Conservation (phyloP, 1,140 invertebrate species). For the Lineus longissimus region DNA sequence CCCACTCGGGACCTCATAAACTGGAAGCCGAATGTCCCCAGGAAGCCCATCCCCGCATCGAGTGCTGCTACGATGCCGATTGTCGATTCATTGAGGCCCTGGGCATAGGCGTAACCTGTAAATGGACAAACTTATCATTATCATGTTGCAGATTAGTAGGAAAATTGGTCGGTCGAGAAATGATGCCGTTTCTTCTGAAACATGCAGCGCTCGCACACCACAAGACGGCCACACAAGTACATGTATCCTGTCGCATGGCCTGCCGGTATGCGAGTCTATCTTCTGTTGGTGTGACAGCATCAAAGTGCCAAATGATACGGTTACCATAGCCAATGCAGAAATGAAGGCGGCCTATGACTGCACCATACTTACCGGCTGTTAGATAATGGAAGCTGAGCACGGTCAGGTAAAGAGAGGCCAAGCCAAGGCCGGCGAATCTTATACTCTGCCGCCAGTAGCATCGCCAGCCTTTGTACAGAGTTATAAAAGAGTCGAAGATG, state of each 20-base stretch:
- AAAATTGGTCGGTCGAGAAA: neutral
- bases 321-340: no score
- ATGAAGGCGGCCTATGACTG: no score
- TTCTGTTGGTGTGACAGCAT: no score
- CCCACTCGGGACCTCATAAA: slow-evolving; percentile 47
- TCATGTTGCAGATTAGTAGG: neutral
- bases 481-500: slow-evolving; percentile 13
- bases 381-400: slow-evolving; percentile 60
- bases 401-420: slow-evolving; percentile 60
- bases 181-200: neutral
- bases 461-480: slow-evolving; percentile 46
- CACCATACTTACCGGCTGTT: slow-evolving; percentile 56
- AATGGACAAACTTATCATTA: neutral
- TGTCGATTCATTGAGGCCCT: slow-evolving; percentile 53
- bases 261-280: no score
- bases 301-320: no score
- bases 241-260: neutral
- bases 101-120: slow-evolving; percentile 54
- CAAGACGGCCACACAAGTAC: neutral
- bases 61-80: slow-evolving; percentile 52
- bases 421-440: slow-evolving; percentile 54
- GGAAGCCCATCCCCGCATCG: slow-evolving; percentile 55
- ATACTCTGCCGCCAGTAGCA: slow-evolving; percentile 52
- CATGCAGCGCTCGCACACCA: neutral
- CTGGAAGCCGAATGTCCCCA: slow-evolving; percentile 55